Evolutionary conservation across 30 jellyfish, hydroid and myxozoan species (phyloP), one percentile per base, ranked within the genome.

Genomic region (Haliclystus octoradiatus): DNA sequence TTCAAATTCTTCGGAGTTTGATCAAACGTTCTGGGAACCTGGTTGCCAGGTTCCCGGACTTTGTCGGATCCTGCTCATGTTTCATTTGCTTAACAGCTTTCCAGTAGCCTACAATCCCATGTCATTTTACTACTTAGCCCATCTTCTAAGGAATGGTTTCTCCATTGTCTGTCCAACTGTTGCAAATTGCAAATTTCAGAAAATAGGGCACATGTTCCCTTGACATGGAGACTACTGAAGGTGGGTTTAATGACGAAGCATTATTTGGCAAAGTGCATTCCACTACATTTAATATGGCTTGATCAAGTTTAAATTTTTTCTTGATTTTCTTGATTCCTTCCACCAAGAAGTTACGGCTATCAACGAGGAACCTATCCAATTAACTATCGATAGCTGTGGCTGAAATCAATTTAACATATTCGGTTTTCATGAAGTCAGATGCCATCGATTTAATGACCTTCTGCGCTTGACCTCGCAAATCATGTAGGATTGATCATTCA

Each of bases 121-220:
- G 30, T 32, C 81, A 35, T 19, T 30, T 34, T 46, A 26, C 31
- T 63, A 19, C 4, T 12, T 2, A 63, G 19, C 1, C 46, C 62
- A 1, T 31, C 57, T 30, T 75, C 88, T 13, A 64, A 74, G 9
- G 65, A 33, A 30, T 63, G 86, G 35, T 74, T 69, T 31, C 86
- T 74, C 86, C 86, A 74, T 74, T 74, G 62, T 2, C 72, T 28
- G 62, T 74, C 86, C 23, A 74, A 71, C 3, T 63, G 72, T 26
- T 49, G 47, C 31, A 28, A n/a, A 31, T 74, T 28, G 7, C 49
- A 25, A 34, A 3, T 64, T 3, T 35, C 79, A 34, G 30, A 34
- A 33, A 40, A 63, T 63, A 74, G 3, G 86, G 80, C 25, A 65
- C 25, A 24, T 28, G 52, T 29, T 24, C 50, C 1, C n/a, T n/a